Conservation (phyloP, 2,888 invertebrate genomes). For the Cacoxenus indagator region DNA sequence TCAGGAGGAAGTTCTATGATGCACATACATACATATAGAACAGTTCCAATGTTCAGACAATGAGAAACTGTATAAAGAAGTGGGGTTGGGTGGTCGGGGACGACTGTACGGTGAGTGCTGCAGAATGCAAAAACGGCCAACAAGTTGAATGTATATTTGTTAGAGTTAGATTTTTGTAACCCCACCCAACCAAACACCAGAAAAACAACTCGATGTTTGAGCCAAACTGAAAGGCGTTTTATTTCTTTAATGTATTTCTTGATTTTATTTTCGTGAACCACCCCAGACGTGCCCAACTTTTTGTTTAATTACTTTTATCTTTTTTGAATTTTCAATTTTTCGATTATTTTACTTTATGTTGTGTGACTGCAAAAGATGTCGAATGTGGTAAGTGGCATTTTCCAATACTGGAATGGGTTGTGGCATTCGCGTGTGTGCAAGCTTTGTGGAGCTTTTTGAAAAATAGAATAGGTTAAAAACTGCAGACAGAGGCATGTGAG, state of each 20-base stretch:
- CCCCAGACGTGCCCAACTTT: slow-evolving; percentile 33
- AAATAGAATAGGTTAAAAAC: slow-evolving; percentile 46
- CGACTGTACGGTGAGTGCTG: slow-evolving; percentile 27
- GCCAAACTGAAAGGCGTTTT: slow-evolving; percentile 31
- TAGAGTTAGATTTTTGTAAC: neutral
- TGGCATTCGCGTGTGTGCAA: neutral
- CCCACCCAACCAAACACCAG: no score
- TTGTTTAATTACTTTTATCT: slow-evolving; percentile 39
- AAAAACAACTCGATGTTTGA: no score
- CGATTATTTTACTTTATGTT: slow-evolving; percentile 27
- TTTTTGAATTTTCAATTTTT: slow-evolving; percentile 5
- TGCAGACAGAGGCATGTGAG: slow-evolving; percentile 48
- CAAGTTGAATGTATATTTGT: slow-evolving; percentile 8
- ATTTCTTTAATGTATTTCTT: slow-evolving; percentile 65
- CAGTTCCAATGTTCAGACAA: slow-evolving; percentile 24
- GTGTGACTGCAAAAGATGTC: slow-evolving; percentile 59
- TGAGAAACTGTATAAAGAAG: neutral
- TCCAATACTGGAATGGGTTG: neutral
- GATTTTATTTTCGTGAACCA: slow-evolving; percentile 46
- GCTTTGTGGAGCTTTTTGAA: neutral
- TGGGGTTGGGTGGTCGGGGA: neutral
- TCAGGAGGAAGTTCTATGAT: neutral
- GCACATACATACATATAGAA: slow-evolving; percentile 13
- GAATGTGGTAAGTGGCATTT: slow-evolving; percentile 56
- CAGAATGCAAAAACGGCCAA: slow-evolving; percentile 55